Conservation (phyloP, 1,140 invertebrate species). For the Sweltsa coloradensis region DNA sequence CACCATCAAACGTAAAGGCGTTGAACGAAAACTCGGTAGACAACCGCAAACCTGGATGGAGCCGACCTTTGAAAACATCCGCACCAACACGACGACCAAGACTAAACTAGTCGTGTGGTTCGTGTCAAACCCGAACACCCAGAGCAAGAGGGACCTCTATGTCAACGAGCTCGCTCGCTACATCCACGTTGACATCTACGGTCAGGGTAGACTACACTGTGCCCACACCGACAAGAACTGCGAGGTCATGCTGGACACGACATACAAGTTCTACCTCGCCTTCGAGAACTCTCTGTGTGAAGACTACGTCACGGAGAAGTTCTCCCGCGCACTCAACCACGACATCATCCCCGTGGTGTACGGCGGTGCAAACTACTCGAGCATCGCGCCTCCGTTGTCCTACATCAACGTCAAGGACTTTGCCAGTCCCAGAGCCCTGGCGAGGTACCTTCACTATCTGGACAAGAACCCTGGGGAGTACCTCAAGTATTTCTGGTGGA, state of each 20-base stretch:
- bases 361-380: slow-evolving; percentile 11
- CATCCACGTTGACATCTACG: slow-evolving; percentile 41
- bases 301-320: slow-evolving; percentile 33
- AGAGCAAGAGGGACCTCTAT: slow-evolving; percentile 29
- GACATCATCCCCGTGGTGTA: slow-evolving; percentile 25
- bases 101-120: slow-evolving; percentile 41
- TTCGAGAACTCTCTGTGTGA: slow-evolving; percentile 32
- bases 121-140: slow-evolving; percentile 36
- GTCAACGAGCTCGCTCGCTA: slow-evolving; percentile 31
- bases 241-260: slow-evolving; percentile 17
- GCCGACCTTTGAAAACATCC: no score
- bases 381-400: slow-evolving; percentile 22
- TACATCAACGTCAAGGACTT: slow-evolving; percentile 29
- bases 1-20: no score
- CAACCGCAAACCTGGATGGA: no score
- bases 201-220: slow-evolving; percentile 29
- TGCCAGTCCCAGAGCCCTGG: slow-evolving; percentile 22
- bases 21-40: no score
- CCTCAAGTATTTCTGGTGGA: slow-evolving; percentile 55
- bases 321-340: no score
- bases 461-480: slow-evolving; percentile 39
- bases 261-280: slow-evolving; percentile 29
- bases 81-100: no score
- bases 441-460: slow-evolving; percentile 28
- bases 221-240: slow-evolving; percentile 25